Base-by-base conservation (phyloP, 2,888 invertebrate species). In the Flabesymbios commensalis region DNA sequence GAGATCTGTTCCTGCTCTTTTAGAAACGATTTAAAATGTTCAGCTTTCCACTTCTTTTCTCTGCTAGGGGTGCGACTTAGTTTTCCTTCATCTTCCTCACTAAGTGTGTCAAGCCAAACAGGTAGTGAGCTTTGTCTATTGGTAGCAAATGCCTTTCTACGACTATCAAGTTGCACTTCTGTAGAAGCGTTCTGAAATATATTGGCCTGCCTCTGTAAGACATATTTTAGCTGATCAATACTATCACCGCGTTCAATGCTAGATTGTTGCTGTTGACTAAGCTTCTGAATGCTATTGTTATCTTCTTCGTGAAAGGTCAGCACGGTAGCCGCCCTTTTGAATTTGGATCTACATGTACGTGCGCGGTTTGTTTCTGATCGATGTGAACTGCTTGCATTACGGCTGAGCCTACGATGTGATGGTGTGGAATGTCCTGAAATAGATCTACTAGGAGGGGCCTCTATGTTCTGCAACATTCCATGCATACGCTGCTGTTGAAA, bases 51-150 rank as follows among this genome's bases (percentile, higher is more conserved):
- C n/a, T n/a, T n/a, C n/a, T n/a, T n/a, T n/a, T n/a, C n/a, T n/a
- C n/a, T n/a, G n/a, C n/a, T n/a, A n/a, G n/a, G n/a, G n/a, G n/a
- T n/a, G n/a, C n/a, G n/a, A n/a, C n/a, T n/a, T n/a, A n/a, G n/a
- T n/a, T n/a, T n/a, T n/a, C n/a, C 61, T 56, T 77, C 76, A 26
- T 75, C 77, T 59, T 74, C 76, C 58, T 76, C 76, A 51, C 63
- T 70, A 10, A 77, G 63, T 14, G 77, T 75, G 51, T 77, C 77
- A 7, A 78, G 64, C 58, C 65, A 72, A 4, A 74, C 53, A 22
- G 77, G 76, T n/a, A 78, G 53, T 4, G 78, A 76, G 32, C 74
- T 75, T 41, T 77, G 76, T 22, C 75, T 61, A 14, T 63, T 64
- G 41, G 57, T 61, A 7, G 73, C 71, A 67, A 74, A 76, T 32